Evolutionary conservation across 2,797 vertebrate genomes (phyloP).

Genomic region (Myoxocephalus aenaeus): DNA sequence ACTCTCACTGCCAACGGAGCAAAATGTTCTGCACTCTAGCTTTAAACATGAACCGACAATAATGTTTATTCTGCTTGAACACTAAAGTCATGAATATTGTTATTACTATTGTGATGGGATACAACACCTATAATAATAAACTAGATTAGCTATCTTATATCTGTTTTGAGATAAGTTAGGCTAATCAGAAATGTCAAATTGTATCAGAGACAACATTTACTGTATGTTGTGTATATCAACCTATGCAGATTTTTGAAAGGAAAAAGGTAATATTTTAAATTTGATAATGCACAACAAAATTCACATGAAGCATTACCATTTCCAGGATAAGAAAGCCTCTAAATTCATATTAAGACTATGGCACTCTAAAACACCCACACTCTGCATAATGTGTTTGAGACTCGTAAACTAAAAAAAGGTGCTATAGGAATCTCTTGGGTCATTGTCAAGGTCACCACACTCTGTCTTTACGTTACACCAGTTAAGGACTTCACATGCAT

Average conservation of each 20-base stretch:
- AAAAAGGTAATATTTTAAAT: not conserved
- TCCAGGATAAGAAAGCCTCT: not conserved
- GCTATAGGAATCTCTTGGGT: not conserved
- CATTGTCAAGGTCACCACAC: not conserved
- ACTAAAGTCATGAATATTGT: not conserved
- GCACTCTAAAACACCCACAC: no score
- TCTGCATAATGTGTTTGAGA: not conserved
- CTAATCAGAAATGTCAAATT: constrained; percentile 1
- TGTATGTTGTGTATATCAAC: not conserved
- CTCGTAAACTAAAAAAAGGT: not conserved
- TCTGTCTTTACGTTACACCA: not conserved
- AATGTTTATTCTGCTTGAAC: not conserved
- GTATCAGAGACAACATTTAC: not conserved
- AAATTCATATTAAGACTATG: not conserved
- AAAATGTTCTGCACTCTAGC: not conserved
- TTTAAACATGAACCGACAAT: not conserved
- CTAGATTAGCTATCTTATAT: not conserved
- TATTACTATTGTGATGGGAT: not conserved
- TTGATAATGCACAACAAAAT: not conserved
- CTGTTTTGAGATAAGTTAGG: not conserved
- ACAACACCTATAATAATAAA: not conserved
- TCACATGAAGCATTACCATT: not conserved
- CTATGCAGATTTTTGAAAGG: not conserved
- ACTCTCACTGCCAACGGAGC: not conserved
- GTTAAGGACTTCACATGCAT: not conserved